Conservation (phyloP, 2,888 invertebrate genomes). For the Drosophila lacicola region DNA sequence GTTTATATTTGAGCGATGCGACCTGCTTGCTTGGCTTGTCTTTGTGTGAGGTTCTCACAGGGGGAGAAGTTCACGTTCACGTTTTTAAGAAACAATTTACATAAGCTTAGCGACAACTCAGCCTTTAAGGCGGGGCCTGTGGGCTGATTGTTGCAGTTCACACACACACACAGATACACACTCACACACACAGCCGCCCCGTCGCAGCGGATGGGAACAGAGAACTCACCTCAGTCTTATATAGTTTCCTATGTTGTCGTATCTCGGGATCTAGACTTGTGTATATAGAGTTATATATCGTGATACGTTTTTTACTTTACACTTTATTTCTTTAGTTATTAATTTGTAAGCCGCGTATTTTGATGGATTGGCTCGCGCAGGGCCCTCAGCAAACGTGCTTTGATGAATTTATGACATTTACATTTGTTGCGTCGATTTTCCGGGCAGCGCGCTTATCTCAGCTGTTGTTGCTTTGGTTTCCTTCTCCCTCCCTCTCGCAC, state of each 20-base stretch:
- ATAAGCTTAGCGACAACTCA: conserved; percentile 67
- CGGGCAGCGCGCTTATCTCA: conserved; percentile 20
- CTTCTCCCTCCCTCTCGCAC: conserved; percentile 13
- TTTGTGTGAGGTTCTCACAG: conserved; percentile 51
- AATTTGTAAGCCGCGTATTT: conserved; percentile 72
- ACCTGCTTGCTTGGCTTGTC: neutral
- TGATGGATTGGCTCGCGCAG: conserved; percentile 64
- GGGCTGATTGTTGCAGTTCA: conserved; percentile 11
- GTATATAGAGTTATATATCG: conserved; percentile 37
- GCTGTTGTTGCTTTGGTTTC: conserved; percentile 13
- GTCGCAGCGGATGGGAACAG: neutral
- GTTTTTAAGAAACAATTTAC: conserved; percentile 49
- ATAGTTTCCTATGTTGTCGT: conserved; percentile 80
- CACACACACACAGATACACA: neutral
- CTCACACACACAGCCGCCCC: neutral
- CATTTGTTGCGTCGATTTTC: neutral
- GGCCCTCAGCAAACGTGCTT: conserved; percentile 3
- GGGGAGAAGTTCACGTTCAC: conserved; percentile 12
- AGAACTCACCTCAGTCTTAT: conserved; percentile 84
- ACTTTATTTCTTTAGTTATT: conserved; percentile 58
- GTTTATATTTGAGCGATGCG: too few species aligned
- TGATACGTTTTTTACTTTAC: conserved; percentile 15
- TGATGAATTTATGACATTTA: conserved; percentile 66
- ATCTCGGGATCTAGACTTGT: conserved; percentile 57
- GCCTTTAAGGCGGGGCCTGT: conserved; percentile 33